Conservation (phyloP, 2,113 vertebrate genomes). For the Anguilla rostrata region DNA sequence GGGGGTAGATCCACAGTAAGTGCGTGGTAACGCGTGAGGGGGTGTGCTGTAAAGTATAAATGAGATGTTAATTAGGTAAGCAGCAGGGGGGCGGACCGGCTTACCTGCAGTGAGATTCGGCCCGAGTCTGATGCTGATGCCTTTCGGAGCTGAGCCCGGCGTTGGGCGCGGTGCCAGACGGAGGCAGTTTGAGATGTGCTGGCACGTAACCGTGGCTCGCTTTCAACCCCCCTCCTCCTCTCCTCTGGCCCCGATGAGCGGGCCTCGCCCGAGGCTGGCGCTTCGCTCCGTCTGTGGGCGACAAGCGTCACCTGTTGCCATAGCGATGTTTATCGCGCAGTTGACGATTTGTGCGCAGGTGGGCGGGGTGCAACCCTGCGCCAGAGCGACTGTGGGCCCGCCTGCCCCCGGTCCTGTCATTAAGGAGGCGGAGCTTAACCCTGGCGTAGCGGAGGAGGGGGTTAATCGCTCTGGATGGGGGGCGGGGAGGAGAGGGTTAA, state of each 20-base stretch:
- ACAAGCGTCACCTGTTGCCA: too few species aligned
- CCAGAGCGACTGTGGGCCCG: slow-evolving; percentile 21
- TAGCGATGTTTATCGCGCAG: slow-evolving; percentile 37
- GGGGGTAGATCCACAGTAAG: neutral
- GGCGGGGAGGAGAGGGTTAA: slow-evolving; percentile 43
- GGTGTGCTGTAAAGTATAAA: neutral
- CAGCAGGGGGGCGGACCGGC: neutral
- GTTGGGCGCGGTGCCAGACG: neutral
- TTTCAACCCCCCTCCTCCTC: neutral
- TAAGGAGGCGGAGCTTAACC: slow-evolving; percentile 32
- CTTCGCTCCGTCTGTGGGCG: neutral
- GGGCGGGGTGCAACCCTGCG: slow-evolving; percentile 37
- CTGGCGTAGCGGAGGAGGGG: slow-evolving; percentile 30
- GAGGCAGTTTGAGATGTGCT: neutral
- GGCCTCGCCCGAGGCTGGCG: too few species aligned
- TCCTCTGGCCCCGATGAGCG: too few species aligned
- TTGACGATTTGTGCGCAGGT: slow-evolving; percentile 15
- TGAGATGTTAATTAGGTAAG: neutral
- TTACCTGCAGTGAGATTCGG: neutral
- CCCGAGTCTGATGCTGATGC: neutral
- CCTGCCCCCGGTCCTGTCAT: slow-evolving; percentile 24
- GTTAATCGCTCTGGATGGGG: slow-evolving; percentile 43
- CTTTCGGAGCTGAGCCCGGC: neutral
- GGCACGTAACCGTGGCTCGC: neutral
- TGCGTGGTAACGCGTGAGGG: neutral